Conservation (phyloP, 2,888 invertebrate genomes). For the Gryllus longicercus region DNA sequence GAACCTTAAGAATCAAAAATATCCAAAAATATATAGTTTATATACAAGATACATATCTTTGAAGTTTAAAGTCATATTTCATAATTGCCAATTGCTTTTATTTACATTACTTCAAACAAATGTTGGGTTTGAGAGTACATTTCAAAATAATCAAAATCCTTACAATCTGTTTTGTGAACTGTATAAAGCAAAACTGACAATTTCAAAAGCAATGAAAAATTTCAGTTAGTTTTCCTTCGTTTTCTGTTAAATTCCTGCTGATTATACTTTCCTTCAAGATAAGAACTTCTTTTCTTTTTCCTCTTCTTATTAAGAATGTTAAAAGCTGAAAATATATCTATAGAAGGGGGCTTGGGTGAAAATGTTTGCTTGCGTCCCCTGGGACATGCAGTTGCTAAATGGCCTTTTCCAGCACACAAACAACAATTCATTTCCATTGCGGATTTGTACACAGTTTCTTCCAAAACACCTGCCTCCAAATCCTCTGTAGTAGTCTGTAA, state of each 20-base stretch:
- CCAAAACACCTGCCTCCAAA: background rate
- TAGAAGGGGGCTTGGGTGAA: background rate
- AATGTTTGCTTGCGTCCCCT: background rate
- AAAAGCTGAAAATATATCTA: background rate
- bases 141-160: no score
- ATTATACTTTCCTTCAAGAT: background rate
- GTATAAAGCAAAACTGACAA: no score
- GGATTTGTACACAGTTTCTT: background rate
- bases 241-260: background rate
- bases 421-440: background rate
- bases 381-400: background rate
- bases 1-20: no score
- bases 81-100: no score
- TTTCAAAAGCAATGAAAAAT: background rate
- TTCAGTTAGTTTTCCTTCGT: background rate
- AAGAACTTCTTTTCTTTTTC: background rate
- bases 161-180: no score
- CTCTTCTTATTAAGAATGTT: conserved; percentile 5
- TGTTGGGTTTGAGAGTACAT: no score
- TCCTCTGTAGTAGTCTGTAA: background rate
- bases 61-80: no score
- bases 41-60: no score
- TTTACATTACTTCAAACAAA: no score
- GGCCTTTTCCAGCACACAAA: background rate
- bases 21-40: no score